These are phyloP conservation scores for Lymantria dispar DNA, from an alignment of 2,888 invertebrate genomes.

Conservation along the genomic window DNA sequence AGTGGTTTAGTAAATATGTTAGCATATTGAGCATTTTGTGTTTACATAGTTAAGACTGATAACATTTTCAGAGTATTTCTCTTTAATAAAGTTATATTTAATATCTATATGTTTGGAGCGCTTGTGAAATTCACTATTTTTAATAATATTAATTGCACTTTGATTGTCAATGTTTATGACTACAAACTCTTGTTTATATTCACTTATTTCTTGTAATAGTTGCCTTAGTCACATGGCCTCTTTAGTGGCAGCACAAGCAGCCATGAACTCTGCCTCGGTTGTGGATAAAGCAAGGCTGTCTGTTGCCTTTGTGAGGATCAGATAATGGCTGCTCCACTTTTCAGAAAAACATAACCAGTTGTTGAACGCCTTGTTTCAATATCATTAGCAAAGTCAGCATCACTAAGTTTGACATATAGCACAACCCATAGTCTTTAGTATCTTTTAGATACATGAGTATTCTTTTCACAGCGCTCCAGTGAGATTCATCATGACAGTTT, in stretches of 20 bases:
- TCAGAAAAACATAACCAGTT: constrained; percentile 11
- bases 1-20: constrained; percentile 10
- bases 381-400: constrained; percentile 23
- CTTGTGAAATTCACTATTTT: constrained; percentile 2
- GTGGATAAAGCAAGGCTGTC: neutral
- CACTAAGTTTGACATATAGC: constrained; percentile 11
- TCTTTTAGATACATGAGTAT: constrained; percentile 12
- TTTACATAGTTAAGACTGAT: constrained; percentile 10
- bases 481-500: constrained; percentile 6
- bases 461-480: constrained; percentile 16
- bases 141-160: constrained; percentile 6
- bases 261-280: no score
- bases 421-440: constrained; percentile 3
- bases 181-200: constrained; percentile 2
- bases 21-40: constrained; percentile 4
- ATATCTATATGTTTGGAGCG: constrained; percentile 14
- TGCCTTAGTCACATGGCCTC: constrained; percentile 1
- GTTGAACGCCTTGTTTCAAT: constrained; percentile 5
- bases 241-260: no score
- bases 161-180: constrained; percentile 4
- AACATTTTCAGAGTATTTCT: constrained; percentile 6
- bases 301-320: constrained; percentile 11
- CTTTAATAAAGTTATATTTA: constrained; percentile 13
- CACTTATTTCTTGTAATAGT: constrained; percentile 2
- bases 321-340: constrained; percentile 12